Evolutionary conservation across 2,888 invertebrate genomes (phyloP).

Genomic region (Sepiola atlantica): DNA sequence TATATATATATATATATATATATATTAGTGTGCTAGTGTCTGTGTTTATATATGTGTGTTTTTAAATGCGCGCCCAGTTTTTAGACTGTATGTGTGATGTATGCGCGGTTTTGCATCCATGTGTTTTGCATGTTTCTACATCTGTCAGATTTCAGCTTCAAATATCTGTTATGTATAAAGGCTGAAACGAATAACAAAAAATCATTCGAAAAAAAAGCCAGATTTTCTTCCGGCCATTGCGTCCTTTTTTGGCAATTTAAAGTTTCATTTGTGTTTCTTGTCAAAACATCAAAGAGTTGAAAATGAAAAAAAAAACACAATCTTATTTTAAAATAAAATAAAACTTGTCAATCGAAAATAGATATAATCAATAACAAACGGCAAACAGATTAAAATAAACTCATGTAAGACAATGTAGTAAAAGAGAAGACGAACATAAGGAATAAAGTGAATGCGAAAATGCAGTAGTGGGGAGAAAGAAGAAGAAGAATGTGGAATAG

Average conservation of each 20-base stretch:
- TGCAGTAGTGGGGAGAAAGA: background rate
- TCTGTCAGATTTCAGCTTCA: no score
- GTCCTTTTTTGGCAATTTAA: background rate
- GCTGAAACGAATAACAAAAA: background rate
- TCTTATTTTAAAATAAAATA: no score
- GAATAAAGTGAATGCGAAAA: background rate
- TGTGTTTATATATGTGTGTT: background rate
- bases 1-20: no score
- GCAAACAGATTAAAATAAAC: no score
- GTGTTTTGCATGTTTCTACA: no score
- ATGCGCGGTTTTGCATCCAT: no score
- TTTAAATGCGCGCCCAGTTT: no score
- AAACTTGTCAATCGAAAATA: background rate
- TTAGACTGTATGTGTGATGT: no score
- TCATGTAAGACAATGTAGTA: no score
- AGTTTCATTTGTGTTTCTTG: conserved; percentile 32
- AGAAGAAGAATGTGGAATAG: background rate
- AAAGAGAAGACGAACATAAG: no score
- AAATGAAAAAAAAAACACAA: background rate
- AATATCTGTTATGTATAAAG: background rate
- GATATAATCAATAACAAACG: conserved; percentile 24
- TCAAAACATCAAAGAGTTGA: conserved; percentile 32
- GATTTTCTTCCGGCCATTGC: background rate
- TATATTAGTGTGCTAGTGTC: no score
- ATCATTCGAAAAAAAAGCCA: background rate